These are phyloP conservation scores for Caenorhabditis briggsae DNA, from an alignment of 1,140 invertebrate species.

Conservation along the genomic window DNA sequence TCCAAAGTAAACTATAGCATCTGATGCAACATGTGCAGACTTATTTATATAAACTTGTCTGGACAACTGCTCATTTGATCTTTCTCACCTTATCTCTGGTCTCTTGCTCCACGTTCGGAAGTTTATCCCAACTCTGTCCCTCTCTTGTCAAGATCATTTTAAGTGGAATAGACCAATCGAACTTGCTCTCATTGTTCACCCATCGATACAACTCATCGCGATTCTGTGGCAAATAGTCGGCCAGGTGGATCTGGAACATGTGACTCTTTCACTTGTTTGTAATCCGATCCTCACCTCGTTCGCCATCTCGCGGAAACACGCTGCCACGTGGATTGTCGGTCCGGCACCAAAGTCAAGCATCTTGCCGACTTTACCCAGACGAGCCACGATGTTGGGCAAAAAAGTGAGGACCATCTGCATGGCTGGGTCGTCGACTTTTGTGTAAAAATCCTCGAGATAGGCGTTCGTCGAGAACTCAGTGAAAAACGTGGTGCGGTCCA, in stretches of 20 bases:
- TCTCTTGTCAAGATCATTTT: constrained; percentile 63
- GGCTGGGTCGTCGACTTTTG: constrained; percentile 73
- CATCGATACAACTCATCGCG: constrained; percentile 70
- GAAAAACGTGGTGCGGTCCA: constrained; percentile 65
- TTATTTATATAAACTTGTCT: neutral
- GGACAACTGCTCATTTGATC: neutral
- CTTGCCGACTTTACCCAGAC: constrained; percentile 64
- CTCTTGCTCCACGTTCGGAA: neutral
- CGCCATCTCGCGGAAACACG: constrained; percentile 72
- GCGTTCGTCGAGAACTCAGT: constrained; percentile 71
- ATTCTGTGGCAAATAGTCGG: constrained; percentile 76
- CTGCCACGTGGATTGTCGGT: constrained; percentile 75
- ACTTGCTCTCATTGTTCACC: constrained; percentile 65
- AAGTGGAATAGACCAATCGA: constrained; percentile 71
- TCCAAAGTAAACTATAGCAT: neutral
- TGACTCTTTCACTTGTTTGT: constrained; percentile 18
- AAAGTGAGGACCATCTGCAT: constrained; percentile 77
- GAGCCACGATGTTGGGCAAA: constrained; percentile 71
- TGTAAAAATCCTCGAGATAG: constrained; percentile 75
- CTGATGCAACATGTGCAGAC: too few species aligned
- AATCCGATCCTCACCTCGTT: constrained; percentile 67
- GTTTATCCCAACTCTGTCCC: constrained; percentile 50
- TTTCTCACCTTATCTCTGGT: constrained; percentile 54
- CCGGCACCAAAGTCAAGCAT: constrained; percentile 76
- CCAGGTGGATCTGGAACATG: constrained; percentile 72